Conservation (phyloP, 2,888 invertebrate species). For the Lamellibrachia columna region DNA sequence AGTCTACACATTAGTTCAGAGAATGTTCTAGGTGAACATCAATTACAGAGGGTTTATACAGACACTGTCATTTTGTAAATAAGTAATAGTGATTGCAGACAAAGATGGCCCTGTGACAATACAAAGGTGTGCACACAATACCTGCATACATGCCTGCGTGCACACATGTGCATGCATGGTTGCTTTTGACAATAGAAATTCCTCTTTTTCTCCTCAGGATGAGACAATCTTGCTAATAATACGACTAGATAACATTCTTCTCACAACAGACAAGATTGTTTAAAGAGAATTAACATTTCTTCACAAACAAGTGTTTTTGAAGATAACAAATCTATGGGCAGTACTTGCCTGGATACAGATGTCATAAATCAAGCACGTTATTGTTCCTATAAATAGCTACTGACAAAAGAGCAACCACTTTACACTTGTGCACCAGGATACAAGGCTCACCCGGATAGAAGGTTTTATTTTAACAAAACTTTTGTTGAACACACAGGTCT, state of each 20-base stretch:
- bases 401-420: neutral
- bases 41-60: neutral
- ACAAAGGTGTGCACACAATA: neutral
- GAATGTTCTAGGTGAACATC: neutral
- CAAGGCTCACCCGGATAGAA: neutral
- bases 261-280: neutral
- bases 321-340: neutral
- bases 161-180: neutral
- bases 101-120: neutral
- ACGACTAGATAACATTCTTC: neutral
- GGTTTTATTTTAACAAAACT: too few species aligned
- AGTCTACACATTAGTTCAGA: neutral
- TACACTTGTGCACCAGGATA: neutral
- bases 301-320: neutral
- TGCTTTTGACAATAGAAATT: neutral
- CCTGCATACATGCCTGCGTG: conserved; percentile 8
- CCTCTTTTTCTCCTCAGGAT: neutral
- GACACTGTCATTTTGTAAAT: neutral
- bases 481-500: too few species aligned
- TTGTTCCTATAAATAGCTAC: neutral
- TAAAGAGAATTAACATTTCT: neutral
- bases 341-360: neutral
- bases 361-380: neutral
- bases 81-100: neutral
- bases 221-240: neutral